Percentiles rank a stretch among this genome's conserved stretches.
These are phyloP conservation scores for Agrochola lota DNA, from an alignment of 2,888 invertebrate species.

Conservation along the genomic window DNA sequence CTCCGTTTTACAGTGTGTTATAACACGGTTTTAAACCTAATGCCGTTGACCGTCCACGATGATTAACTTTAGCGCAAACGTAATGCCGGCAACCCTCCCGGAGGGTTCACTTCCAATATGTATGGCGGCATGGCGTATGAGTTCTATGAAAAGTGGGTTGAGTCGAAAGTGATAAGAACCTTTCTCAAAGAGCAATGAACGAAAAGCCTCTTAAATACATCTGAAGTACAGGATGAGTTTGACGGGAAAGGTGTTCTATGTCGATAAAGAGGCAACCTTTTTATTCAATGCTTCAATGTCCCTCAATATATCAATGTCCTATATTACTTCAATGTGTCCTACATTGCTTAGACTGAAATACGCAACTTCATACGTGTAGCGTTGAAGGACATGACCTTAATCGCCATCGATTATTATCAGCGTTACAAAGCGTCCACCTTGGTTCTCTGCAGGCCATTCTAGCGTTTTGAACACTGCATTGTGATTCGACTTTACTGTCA, in stretches of 20 bases:
- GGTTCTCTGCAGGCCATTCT: constrained; percentile 34
- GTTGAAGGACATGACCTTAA: constrained; percentile 54
- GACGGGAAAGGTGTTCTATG: constrained; percentile 19
- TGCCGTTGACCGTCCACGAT: no score
- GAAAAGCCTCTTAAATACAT: constrained; percentile 24
- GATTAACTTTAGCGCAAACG: no score
- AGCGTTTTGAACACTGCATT: constrained; percentile 6
- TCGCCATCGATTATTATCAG: constrained; percentile 57
- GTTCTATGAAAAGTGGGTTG: no score
- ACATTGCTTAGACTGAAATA: constrained; percentile 38
- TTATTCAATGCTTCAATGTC: constrained; percentile 10
- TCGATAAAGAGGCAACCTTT: constrained; percentile 23
- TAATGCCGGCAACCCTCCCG: no score
- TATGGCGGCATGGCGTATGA: no score
- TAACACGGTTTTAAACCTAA: no score
- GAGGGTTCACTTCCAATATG: no score
- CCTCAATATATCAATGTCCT: constrained; percentile 2
- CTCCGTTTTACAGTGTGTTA: no score
- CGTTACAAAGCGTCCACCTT: constrained; percentile 39
- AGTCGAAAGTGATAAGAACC: background rate
- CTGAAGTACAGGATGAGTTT: constrained; percentile 23
- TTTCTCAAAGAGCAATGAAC: constrained; percentile 9
- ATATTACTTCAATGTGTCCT: constrained; percentile 9
- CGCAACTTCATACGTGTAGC: constrained; percentile 44
- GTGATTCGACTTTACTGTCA: background rate